Percentiles rank a stretch among this genome's conserved stretches.
Conservation (phyloP, 2,888 invertebrate genomes). For the Neelides folsomi region DNA sequence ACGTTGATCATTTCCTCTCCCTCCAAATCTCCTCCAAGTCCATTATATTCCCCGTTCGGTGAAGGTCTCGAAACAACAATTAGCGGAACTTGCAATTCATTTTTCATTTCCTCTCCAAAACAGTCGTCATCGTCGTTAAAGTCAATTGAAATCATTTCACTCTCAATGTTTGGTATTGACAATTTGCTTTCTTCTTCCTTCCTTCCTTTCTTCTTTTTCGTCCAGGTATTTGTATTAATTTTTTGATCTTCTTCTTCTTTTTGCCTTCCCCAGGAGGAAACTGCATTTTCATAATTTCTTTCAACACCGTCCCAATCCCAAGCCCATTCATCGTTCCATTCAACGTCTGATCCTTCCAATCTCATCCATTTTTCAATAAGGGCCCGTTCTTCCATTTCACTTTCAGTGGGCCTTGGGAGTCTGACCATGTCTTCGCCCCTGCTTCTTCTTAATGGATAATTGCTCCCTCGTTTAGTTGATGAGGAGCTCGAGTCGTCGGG, state of each 20-base stretch:
- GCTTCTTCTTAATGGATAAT: conserved; percentile 12
- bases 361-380: conserved; percentile 32
- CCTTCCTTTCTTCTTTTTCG: conserved; percentile 20
- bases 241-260: conserved; percentile 1
- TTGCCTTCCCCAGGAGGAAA: not conserved
- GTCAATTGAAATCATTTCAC: not conserved
- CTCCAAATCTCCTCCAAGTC: not conserved
- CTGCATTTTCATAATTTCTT: conserved; percentile 9
- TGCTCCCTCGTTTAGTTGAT: not conserved
- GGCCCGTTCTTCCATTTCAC: conserved; percentile 21
- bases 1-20: not conserved
- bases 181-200: conserved; percentile 3
- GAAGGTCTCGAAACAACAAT: conserved; percentile 3
- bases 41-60: not conserved
- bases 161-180: not conserved
- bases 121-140: too few species aligned
- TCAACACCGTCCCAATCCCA: conserved; percentile 32
- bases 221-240: conserved; percentile 32
- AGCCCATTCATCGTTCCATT: conserved; percentile 27
- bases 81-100: conserved; percentile 4
- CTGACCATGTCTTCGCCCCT: conserved; percentile 18
- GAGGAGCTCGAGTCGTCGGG: not conserved
- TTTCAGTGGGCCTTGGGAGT: not conserved
- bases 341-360: conserved; percentile 28
- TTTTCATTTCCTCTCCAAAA: conserved; percentile 3